phyloP scores from a whole-genome alignment of 2,888 invertebrate genomes.

The Ditula angustiorana region DNA sequence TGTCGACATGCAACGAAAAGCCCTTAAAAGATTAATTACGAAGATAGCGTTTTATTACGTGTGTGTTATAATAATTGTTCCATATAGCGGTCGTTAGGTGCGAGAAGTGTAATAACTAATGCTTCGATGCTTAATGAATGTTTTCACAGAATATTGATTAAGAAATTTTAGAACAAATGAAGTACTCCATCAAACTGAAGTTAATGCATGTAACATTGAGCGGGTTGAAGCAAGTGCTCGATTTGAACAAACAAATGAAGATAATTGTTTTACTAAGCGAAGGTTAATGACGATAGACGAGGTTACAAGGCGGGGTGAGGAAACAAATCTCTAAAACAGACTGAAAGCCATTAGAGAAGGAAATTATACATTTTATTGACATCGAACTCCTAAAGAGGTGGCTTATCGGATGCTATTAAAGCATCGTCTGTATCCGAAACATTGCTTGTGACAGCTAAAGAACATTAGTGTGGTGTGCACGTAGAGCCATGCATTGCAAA shows the following conservation, averaged over 20 bases:
- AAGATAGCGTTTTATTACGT: conserved; percentile 24
- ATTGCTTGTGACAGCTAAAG: too few species aligned
- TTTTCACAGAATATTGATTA: conserved; percentile 21
- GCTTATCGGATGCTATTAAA: too few species aligned
- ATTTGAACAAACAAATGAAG: conserved; percentile 30
- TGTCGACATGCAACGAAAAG: not conserved
- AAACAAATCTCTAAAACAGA: not conserved
- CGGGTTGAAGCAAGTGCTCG: conserved; percentile 21
- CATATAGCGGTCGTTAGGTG: conserved; percentile 4
- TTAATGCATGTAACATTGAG: conserved; percentile 30
- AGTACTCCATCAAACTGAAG: conserved; percentile 28
- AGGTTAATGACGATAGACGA: conserved; percentile 33
- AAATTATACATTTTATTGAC: conserved; percentile 26
- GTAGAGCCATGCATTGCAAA: too few species aligned
- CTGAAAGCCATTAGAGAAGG: conserved; percentile 23
- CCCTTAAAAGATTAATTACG: conserved; percentile 16
- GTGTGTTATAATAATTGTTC: conserved; percentile 7
- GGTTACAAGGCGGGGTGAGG: conserved; percentile 17
- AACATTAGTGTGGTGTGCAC: too few species aligned
- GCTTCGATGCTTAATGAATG: conserved; percentile 15
- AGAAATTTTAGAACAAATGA: conserved; percentile 13
- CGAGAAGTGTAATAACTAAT: conserved; percentile 7
- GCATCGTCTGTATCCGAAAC: too few species aligned
- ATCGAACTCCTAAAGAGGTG: too few species aligned
- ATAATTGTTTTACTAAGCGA: conserved; percentile 33